A percentile compares a stretch with the other conserved stretches of the same genome.
These are phyloP conservation scores for Mastomys coucha DNA, from an alignment of 2,113 vertebrate genomes.

Conservation along the genomic window DNA sequence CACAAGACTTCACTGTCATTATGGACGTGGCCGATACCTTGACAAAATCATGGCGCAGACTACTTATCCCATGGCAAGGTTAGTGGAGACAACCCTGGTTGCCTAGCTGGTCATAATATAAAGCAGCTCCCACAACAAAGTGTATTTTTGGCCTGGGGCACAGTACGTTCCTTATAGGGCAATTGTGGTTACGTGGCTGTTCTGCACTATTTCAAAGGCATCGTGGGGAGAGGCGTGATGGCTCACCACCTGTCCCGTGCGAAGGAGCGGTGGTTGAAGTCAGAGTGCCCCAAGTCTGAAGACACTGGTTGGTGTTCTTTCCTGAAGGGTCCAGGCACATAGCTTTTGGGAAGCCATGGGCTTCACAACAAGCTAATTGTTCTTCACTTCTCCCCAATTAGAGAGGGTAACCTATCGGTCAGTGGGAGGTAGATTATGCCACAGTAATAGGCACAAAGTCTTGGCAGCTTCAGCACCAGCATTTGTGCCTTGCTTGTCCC, in stretches of 20 bases:
- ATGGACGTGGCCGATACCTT: not conserved
- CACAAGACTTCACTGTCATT: not conserved
- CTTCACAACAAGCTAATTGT: rapidly evolving
- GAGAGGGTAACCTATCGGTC: not conserved
- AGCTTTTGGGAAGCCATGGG: rapidly evolving
- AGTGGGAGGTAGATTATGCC: not conserved
- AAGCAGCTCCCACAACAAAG: not conserved
- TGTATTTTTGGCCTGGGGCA: not conserved
- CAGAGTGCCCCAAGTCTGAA: not conserved
- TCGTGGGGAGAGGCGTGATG: not conserved
- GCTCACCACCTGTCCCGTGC: not conserved
- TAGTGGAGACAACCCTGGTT: not conserved
- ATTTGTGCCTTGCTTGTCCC: not conserved
- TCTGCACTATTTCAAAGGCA: not conserved
- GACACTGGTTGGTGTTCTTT: not conserved
- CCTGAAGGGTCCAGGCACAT: not conserved
- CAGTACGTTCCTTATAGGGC: not conserved
- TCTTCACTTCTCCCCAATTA: not conserved
- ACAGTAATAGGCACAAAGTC: not conserved
- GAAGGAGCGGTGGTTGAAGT: not conserved
- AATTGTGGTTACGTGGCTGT: not conserved
- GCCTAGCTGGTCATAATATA: not conserved
- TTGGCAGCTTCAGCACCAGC: not conserved
- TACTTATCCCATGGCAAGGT: not conserved
- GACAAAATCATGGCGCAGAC: not conserved